Conservation (phyloP, 2,888 invertebrate species). For the Synanthedon formicaeformis region DNA sequence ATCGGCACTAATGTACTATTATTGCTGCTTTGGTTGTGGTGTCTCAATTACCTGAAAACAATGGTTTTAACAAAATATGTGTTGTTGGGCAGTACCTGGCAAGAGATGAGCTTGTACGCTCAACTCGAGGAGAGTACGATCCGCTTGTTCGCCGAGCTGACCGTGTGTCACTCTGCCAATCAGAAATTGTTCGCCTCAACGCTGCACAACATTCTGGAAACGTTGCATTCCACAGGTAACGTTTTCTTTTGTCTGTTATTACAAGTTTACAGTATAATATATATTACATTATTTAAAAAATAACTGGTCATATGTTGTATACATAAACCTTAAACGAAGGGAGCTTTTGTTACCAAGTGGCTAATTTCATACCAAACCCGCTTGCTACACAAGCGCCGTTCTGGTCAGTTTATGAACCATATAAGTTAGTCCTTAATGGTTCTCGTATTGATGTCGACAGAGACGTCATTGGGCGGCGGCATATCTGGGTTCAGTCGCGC, state of each 20-base stretch:
- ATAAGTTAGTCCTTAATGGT: too few species aligned
- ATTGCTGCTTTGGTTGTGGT: not conserved
- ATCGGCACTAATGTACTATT: not conserved
- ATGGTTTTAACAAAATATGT: too few species aligned
- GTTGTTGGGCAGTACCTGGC: slow-evolving; percentile 40
- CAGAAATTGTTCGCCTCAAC: slow-evolving; percentile 86
- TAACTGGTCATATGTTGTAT: not conserved
- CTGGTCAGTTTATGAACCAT: too few species aligned
- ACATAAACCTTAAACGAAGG: too few species aligned
- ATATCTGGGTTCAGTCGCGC: slow-evolving; percentile 91
- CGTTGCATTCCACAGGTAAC: slow-evolving; percentile 54
- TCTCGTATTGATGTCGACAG: too few species aligned
- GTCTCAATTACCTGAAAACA: too few species aligned
- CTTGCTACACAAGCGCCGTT: too few species aligned
- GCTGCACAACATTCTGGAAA: slow-evolving; percentile 80
- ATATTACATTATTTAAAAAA: too few species aligned
- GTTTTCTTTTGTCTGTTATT: not conserved
- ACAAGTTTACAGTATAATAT: too few species aligned
- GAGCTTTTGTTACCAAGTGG: too few species aligned
- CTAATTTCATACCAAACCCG: too few species aligned
- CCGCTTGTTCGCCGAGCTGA: slow-evolving; percentile 84
- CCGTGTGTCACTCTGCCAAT: slow-evolving; percentile 86
- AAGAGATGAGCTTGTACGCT: slow-evolving; percentile 60
- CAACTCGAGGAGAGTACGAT: slow-evolving; percentile 82
- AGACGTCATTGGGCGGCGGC: slow-evolving; percentile 34